Base-by-base conservation (phyloP, 2,888 invertebrate genomes). In the Apamea epomidion region DNA sequence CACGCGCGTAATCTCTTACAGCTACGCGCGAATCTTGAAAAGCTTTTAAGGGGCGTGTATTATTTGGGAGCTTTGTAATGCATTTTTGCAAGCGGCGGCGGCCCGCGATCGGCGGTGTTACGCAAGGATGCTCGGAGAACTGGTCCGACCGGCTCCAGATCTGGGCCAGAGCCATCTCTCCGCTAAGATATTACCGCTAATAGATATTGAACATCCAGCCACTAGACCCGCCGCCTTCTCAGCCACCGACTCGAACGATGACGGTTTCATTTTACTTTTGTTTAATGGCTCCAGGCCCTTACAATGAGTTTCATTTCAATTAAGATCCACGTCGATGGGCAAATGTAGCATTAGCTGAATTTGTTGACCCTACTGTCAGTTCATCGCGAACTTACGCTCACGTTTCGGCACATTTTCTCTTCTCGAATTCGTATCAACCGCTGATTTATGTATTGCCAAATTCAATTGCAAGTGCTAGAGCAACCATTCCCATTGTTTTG, bases 111-210 rank as follows among this genome's bases (percentile, higher is more conserved):
- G 90, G 89, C 91, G 91, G 86, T 91, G 93, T 97, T 97, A 95
- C 95, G 96, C 95, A 96, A 97, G 94, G 95, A 95, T 96, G 95
- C 91, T 92, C 93, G 94, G 88, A 89, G 93, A 96, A 97, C 96
- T 95, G 95, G 96, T 96, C 91, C 92, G 91, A 97, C 97, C 96
- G 96, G 97, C 94, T 94, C 84, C 91, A 90, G 93, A 97, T 94
- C 96, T 96, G 96, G 97, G 97, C 94, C 97, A 97, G 95, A 95
- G 92, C 93, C 96, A 96, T 97, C 96, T 95, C 95, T 93, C 93
- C 90, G 92, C 94, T 94, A 94, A 95, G 92, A 95, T 96, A 95
- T 95, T 94, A 94, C 95, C 93, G 93, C 95, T 96, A 96, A 96
- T 97, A 97, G 96, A 96, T 96, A 95, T 94, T 95, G 93, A 94